These are phyloP conservation scores for Aramus guarauna DNA, from an alignment of 2,113 vertebrate species.

Conservation along the genomic window DNA sequence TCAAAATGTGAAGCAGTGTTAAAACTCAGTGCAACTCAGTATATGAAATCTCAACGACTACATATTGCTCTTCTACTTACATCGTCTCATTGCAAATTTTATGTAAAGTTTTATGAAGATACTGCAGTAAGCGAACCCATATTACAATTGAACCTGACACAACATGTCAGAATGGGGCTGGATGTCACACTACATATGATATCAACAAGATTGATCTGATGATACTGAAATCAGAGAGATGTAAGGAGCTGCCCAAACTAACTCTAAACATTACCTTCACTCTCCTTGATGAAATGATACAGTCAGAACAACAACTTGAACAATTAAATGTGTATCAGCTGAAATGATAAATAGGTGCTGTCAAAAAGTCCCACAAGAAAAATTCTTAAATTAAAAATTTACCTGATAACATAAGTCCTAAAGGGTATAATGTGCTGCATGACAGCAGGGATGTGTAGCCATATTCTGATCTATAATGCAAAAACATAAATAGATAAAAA, in stretches of 20 bases:
- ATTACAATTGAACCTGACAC: not conserved
- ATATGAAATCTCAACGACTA: not conserved
- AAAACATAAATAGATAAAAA: slow-evolving; percentile 48
- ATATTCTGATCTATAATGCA: slow-evolving; percentile 93
- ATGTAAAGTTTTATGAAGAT: not conserved
- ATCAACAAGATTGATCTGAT: not conserved
- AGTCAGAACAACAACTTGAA: not conserved
- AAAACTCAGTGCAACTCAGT: not conserved
- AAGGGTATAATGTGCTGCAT: slow-evolving; percentile 99
- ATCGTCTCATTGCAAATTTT: not conserved
- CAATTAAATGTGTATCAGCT: not conserved
- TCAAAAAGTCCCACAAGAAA: not conserved
- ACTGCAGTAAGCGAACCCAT: not conserved
- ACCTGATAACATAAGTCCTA: slow-evolving; percentile 98
- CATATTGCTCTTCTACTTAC: not conserved
- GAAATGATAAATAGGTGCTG: not conserved
- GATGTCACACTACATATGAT: not conserved
- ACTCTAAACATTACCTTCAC: not conserved
- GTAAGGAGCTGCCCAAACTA: not conserved
- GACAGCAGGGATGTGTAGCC: slow-evolving; percentile 98
- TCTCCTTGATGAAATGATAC: not conserved
- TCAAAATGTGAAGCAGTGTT: not conserved
- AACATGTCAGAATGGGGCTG: not conserved
- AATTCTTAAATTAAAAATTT: slow-evolving; percentile 44
- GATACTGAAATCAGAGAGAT: not conserved